phyloP scores from a whole-genome alignment of 1,140 invertebrate genomes.

The Caenorhabditis brenneri region DNA sequence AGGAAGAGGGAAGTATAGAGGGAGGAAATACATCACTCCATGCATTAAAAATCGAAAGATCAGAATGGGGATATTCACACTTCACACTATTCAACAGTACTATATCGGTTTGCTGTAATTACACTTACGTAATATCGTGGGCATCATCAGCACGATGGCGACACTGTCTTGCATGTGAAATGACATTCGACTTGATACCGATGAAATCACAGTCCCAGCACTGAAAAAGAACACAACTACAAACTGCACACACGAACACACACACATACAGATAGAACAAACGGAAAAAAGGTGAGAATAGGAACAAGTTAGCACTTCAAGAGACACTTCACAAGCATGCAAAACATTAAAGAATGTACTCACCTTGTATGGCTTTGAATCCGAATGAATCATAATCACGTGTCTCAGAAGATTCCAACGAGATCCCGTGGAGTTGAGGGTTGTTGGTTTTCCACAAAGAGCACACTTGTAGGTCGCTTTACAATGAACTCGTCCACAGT shows the following conservation, averaged over 20 bases:
- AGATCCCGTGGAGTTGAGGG: conserved; percentile 49
- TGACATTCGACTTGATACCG: conserved; percentile 48
- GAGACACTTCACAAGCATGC: background rate
- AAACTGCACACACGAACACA: conserved; percentile 15
- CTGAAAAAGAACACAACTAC: conserved; percentile 39
- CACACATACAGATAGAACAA: background rate
- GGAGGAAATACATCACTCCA: background rate
- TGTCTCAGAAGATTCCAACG: conserved; percentile 48
- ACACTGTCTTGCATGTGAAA: conserved; percentile 47
- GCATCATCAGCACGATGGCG: conserved; percentile 44
- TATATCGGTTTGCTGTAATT: background rate
- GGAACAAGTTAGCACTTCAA: background rate
- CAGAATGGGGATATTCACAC: background rate
- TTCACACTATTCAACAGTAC: background rate
- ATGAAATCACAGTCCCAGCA: conserved; percentile 52
- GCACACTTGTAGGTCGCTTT: conserved; percentile 52
- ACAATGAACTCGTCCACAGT: conserved; percentile 49
- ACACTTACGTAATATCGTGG: conserved; percentile 47
- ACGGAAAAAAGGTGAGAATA: background rate
- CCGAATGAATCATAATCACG: conserved; percentile 51
- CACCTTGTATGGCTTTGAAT: conserved; percentile 45
- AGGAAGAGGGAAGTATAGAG: background rate
- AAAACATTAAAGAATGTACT: background rate
- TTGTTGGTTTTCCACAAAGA: conserved; percentile 48
- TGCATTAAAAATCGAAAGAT: background rate